Evolutionary conservation across 2,888 invertebrate genomes (phyloP).

Genomic region (Coenonympha glycerion): DNA sequence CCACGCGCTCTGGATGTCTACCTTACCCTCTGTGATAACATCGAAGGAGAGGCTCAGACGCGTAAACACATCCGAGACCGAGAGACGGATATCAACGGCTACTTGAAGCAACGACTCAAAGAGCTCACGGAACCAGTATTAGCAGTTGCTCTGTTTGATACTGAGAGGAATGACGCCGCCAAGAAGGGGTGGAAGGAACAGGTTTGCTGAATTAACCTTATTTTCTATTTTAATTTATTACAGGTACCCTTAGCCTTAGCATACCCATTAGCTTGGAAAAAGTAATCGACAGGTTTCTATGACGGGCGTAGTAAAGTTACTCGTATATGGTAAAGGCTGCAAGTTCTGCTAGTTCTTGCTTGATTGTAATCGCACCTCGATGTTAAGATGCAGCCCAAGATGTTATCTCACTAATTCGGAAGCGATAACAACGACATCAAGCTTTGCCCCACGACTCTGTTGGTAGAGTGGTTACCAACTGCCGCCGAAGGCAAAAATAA

Average conservation of each 20-base stretch:
- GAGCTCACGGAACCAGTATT: constrained; percentile 69
- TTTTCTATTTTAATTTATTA: too few relatives aligned
- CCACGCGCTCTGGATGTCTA: constrained; percentile 80
- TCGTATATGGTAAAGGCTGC: too few relatives aligned
- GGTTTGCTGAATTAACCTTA: too few relatives aligned
- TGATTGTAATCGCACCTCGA: background rate
- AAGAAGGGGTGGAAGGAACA: constrained; percentile 67
- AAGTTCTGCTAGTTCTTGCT: too few relatives aligned
- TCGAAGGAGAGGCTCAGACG: constrained; percentile 77
- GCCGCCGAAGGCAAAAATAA: too few relatives aligned
- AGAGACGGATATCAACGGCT: constrained; percentile 59
- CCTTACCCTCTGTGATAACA: constrained; percentile 76
- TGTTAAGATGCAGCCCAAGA: background rate
- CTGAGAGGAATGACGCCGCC: constrained; percentile 70
- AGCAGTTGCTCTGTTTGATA: constrained; percentile 69
- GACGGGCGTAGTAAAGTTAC: too few relatives aligned
- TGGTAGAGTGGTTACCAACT: too few relatives aligned
- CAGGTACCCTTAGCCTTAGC: too few relatives aligned
- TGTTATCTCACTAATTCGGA: background rate
- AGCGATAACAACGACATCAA: too few relatives aligned
- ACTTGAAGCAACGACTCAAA: constrained; percentile 52
- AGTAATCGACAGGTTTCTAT: too few relatives aligned
- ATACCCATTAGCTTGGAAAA: too few relatives aligned
- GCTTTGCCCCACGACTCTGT: too few relatives aligned
- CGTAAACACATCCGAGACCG: constrained; percentile 70